These are phyloP conservation scores for Onychostoma macrolepis DNA, from an alignment of 2,113 vertebrate species.

Conservation along the genomic window DNA sequence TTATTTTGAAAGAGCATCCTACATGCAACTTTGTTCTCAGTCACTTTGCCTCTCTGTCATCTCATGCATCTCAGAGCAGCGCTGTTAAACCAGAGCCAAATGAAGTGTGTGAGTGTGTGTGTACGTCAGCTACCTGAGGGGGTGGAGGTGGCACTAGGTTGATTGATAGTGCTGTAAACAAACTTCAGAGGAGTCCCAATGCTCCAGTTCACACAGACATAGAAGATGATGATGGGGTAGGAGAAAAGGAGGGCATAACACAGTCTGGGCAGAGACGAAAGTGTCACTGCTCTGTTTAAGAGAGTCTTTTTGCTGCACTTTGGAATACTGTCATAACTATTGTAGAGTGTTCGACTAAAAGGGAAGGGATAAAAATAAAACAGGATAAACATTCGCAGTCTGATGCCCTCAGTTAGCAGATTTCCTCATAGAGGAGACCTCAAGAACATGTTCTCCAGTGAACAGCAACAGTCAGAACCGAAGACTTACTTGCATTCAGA, in stretches of 20 bases:
- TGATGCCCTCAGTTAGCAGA: slow-evolving; percentile 27
- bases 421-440: slow-evolving; percentile 7
- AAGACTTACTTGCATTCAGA: background rate
- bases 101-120: slow-evolving; percentile 55
- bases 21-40: slow-evolving; percentile 28
- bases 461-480: background rate
- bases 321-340: slow-evolving; percentile 24
- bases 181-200: slow-evolving; percentile 69
- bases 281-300: background rate
- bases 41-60: slow-evolving; percentile 28
- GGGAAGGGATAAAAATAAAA: slow-evolving; percentile 9
- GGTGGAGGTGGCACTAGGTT: slow-evolving; percentile 62
- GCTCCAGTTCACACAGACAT: slow-evolving; percentile 56
- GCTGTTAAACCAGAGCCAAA: slow-evolving; percentile 29
- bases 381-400: slow-evolving; percentile 8
- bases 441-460: background rate
- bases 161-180: slow-evolving; percentile 74
- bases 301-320: slow-evolving; percentile 35
- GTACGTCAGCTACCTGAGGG: slow-evolving; percentile 62
- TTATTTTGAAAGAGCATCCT: slow-evolving; percentile 1
- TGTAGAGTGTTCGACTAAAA: slow-evolving; percentile 56
- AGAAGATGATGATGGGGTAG: slow-evolving; percentile 30
- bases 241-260: slow-evolving; percentile 7
- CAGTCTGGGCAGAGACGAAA: slow-evolving; percentile 50
- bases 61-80: slow-evolving; percentile 5